Base-by-base conservation (phyloP, 2,888 invertebrate species). In the Phalangium opilio region DNA sequence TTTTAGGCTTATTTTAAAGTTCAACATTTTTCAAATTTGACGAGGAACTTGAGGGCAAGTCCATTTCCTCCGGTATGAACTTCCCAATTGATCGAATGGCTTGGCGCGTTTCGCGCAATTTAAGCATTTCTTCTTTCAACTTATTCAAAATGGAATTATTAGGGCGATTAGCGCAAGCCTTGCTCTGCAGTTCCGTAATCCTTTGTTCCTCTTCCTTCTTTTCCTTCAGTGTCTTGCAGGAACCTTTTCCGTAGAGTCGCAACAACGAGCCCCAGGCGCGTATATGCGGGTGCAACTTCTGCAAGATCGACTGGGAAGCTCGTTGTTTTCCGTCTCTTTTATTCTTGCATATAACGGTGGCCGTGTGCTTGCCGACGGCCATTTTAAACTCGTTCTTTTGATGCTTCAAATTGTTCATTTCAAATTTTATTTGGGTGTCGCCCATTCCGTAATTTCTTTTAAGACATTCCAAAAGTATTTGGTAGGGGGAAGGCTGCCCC, bases 291-390 rank as follows among this genome's bases (percentile, higher is more conserved):
- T 96, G 96, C 21, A 98, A 72, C 44, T 80, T 77, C 78, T 86
- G 67, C 41, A 96, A 69, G 57, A 96, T 89, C 8, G 83, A 79
- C 68, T 98, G 96, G 3, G 95, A 85, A 15, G 96, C 96, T 57
- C 83, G 72, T 64, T 98, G 96, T 65, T 95, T 95, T 5, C 95
- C 96, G 55, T 89, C 89, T 60, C 87, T 78, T 68, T 96, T 96
- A 69, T 95, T 96, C 65, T 85, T 83, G 66, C 93, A 91, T n/a
- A 81, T 67, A 20, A 95, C 89, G 7, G 61, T 82, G 2, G 86
- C 90, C 11, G 77, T 76, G 64, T 93, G 87, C 64, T 87, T 86
- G 43, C 91, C 93, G 36, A 93, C 91, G 11, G 78, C 80, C 86
- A 96, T 90, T 32, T 83, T 85, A 62, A 90, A 83, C 70, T 91